Evolutionary conservation across 2,113 vertebrate species (phyloP), one percentile per base, ranked within the genome.

Genomic region (Passer montanus): DNA sequence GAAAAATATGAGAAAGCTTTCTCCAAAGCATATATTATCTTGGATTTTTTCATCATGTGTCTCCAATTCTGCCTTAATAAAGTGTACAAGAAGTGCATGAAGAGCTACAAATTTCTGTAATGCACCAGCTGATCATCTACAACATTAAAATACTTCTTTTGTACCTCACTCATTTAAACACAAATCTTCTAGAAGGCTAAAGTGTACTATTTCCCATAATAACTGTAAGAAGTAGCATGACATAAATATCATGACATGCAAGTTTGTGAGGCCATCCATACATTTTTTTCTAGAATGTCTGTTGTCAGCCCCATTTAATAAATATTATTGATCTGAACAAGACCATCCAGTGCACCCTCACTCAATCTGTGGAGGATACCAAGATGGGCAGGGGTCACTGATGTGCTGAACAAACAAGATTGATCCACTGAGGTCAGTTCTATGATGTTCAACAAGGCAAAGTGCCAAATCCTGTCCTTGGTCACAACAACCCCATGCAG

Each of bases 201-300:
- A 39, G 1, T 52, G 52, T 31, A 19, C 7, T 64, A 37, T 76
- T 89, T 77, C 59, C 26, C 13, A 10, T 37, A 49, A 52, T 17
- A 49, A 89, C 60, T 62, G 22, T 9, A 33, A 55, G 30, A 81
- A 67, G 10, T 27, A 35, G 6, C 2, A 39, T 31, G 13, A 43
- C 35, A 31, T 27, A 63, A 70, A 26, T 26, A 21, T 9, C 11
- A 56, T 31, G 24, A 49, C 11, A 26, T 21, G 15, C 7, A 78
- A 49, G 39, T 39, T 96, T 33, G 21, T 97, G 93, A 98, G 95
- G 89, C n/a, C 64, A 97, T 89, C 33, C 35, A 13, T 58, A 58
- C 24, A 10, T 50, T 89, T 91, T 90, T 83, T 39, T 13, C 33
- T 33, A 67, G 27, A 44, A 44, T 66, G 7, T 23, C 50, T 33